These are phyloP conservation scores for Psittacula derbiana DNA, from an alignment of 2,797 vertebrate genomes.

Conservation along the genomic window DNA sequence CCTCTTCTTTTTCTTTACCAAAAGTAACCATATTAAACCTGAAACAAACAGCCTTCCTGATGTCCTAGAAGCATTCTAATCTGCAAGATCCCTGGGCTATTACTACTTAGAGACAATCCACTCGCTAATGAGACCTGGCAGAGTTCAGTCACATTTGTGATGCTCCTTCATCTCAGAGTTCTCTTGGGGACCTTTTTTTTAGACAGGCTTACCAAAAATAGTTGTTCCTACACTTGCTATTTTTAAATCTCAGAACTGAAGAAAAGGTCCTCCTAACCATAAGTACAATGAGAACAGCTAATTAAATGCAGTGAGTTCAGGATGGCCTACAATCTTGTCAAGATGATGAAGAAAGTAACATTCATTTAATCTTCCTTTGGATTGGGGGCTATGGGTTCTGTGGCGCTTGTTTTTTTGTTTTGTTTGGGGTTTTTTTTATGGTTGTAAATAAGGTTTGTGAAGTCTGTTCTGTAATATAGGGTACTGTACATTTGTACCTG, in stretches of 20 bases:
- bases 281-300: neutral
- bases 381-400: fast-evolving
- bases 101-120: neutral
- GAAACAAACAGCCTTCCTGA: neutral
- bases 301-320: neutral
- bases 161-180: neutral
- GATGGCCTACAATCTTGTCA: neutral
- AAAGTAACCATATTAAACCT: neutral
- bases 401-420: neutral
- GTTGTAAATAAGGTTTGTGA: neutral
- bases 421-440: neutral
- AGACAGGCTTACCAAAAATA: neutral
- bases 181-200: neutral
- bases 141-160: neutral
- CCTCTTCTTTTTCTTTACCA: neutral
- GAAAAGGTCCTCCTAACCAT: neutral
- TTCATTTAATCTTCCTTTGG: neutral
- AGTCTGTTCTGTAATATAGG: neutral
- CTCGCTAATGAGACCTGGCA: neutral
- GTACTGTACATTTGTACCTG: neutral
- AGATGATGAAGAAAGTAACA: neutral
- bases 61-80: neutral
- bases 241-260: neutral
- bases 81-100: neutral
- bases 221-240: neutral